These are phyloP conservation scores for Coregonus sp. DNA, from an alignment of 2,797 vertebrate species.

Conservation along the genomic window DNA sequence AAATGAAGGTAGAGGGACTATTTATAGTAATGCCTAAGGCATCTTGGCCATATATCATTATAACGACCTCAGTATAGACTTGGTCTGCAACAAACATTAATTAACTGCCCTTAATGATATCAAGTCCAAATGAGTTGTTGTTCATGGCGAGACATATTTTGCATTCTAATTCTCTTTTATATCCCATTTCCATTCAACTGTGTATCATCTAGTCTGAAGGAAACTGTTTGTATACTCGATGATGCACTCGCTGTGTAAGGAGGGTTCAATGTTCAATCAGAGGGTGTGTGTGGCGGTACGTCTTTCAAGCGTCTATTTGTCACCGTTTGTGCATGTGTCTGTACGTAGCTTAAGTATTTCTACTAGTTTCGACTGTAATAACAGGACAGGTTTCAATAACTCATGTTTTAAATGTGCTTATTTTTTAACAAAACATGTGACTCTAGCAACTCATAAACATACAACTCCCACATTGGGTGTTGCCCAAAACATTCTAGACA, in stretches of 20 bases:
- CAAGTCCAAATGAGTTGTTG: not conserved
- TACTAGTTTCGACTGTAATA: not conserved
- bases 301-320: not conserved
- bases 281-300: not conserved
- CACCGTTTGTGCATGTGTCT: not conserved
- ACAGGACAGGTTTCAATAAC: not conserved
- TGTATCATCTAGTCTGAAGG: not conserved
- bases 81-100: constrained; percentile 4
- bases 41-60: constrained; percentile 5
- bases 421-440: constrained; percentile 10
- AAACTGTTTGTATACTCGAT: not conserved
- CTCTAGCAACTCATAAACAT: not conserved
- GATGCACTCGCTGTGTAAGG: not conserved
- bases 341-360: not conserved
- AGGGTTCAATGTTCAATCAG: not conserved
- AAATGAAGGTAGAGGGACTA: constrained; percentile 11
- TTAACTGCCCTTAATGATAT: constrained; percentile 14
- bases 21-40: not conserved
- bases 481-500: constrained; percentile 19
- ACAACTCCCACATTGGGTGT: constrained; percentile 14
- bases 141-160: constrained; percentile 1
- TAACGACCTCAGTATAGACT: constrained; percentile 6
- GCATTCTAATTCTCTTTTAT: not conserved
- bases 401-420: not conserved
- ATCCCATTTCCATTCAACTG: not conserved